These are phyloP conservation scores for Trematomus loennbergii DNA, from an alignment of 2,113 vertebrate genomes.

Conservation along the genomic window DNA sequence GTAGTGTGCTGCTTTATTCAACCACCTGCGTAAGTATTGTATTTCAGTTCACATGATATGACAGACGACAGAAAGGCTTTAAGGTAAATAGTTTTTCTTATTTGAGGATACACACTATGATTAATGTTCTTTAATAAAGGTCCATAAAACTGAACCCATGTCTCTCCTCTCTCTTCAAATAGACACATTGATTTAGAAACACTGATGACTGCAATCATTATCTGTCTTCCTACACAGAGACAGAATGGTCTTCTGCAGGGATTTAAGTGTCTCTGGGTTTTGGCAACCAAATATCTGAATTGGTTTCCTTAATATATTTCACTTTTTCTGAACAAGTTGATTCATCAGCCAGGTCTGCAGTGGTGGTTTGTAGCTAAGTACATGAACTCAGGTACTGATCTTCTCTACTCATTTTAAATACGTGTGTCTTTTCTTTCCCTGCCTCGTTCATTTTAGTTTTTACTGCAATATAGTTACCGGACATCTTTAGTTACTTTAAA, in stretches of 20 bases:
- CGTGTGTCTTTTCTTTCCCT: too few species aligned
- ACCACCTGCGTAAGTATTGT: background rate
- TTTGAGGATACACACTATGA: slow-evolving; percentile 27
- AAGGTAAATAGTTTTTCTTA: slow-evolving; percentile 29
- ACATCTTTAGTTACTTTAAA: too few species aligned
- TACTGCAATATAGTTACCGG: too few species aligned
- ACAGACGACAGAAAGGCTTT: background rate
- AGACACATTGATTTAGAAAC: background rate
- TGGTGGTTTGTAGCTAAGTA: too few species aligned
- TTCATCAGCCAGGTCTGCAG: background rate
- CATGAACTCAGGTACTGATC: too few species aligned
- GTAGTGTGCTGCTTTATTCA: slow-evolving; percentile 38
- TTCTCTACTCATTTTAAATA: too few species aligned
- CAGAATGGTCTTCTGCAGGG: background rate
- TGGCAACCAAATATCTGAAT: slow-evolving; percentile 20
- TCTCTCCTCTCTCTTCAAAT: slow-evolving; percentile 21
- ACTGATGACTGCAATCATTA: background rate
- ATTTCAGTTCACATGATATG: slow-evolving; percentile 20
- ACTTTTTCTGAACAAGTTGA: background rate
- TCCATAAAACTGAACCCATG: slow-evolving; percentile 4
- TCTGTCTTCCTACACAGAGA: slow-evolving; percentile 22
- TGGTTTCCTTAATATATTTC: background rate
- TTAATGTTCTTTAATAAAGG: slow-evolving; percentile 61
- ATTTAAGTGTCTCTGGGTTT: background rate
- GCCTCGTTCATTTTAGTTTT: too few species aligned